Conservation (phyloP, 2,888 invertebrate genomes). For the Nemotelus nigrinus region DNA sequence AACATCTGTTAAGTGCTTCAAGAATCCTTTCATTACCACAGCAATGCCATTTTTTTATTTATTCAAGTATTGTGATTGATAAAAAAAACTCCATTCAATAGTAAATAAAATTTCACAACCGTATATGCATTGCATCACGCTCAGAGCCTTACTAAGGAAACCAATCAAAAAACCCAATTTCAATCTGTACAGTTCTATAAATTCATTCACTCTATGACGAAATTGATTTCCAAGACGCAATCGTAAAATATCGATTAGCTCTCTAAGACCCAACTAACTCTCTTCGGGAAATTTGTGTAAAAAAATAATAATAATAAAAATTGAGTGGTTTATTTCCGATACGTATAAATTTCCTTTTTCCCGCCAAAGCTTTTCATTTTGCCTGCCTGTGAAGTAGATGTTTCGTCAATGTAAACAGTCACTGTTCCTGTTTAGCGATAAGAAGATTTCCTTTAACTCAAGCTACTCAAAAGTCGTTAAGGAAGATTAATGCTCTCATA, state of each 20-base stretch:
- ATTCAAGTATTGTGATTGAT: too few species aligned
- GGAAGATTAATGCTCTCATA: conserved; percentile 42
- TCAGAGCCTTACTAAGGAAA: not conserved
- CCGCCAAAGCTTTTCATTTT: conserved; percentile 1
- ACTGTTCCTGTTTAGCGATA: conserved; percentile 31
- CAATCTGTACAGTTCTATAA: not conserved
- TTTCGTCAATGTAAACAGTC: conserved; percentile 35
- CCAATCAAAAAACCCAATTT: conserved; percentile 10
- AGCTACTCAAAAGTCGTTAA: conserved; percentile 41
- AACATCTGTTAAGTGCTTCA: too few species aligned
- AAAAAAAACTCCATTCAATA: too few species aligned
- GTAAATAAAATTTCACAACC: too few species aligned
- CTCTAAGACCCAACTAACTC: not conserved
- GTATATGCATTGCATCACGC: too few species aligned
- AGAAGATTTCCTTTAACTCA: conserved; percentile 30
- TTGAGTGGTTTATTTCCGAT: conserved; percentile 37
- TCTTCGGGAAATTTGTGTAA: conserved; percentile 16
- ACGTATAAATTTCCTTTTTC: conserved; percentile 22
- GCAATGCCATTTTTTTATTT: too few species aligned
- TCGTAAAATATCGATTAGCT: conserved; percentile 24
- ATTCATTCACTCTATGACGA: not conserved
- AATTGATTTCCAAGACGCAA: conserved; percentile 18
- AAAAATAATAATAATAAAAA: conserved; percentile 26
- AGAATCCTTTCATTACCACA: too few species aligned
- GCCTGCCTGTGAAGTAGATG: not conserved